Percentiles rank a stretch among this genome's conserved stretches.
phyloP scores from a whole-genome alignment of 2,797 vertebrate genomes.

The Brotula barbata region DNA sequence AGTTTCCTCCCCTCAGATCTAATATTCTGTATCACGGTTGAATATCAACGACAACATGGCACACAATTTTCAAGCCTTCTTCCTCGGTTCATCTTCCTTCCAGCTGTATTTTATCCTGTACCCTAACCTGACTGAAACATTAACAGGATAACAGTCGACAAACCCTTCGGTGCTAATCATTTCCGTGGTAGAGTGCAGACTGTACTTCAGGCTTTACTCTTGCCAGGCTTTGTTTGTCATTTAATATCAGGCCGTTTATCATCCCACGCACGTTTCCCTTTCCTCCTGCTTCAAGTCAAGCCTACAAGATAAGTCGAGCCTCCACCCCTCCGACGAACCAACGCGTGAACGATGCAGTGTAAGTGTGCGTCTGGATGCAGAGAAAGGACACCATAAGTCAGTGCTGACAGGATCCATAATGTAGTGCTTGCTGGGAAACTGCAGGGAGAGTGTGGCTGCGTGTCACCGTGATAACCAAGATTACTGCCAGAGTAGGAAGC shows the following conservation, averaged over 20 bases:
- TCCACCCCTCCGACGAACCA: no score
- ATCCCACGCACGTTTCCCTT: constrained; percentile 4
- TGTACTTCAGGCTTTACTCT: constrained; percentile 46
- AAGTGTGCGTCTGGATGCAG: constrained; percentile 10
- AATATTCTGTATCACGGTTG: no score
- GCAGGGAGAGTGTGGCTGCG: constrained; percentile 40
- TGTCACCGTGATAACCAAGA: constrained; percentile 32
- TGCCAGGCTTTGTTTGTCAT: constrained; percentile 40
- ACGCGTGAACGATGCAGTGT: no score
- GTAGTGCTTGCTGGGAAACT: constrained; percentile 23
- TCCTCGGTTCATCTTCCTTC: neutral
- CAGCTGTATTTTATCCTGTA: neutral
- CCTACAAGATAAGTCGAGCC: constrained; percentile 17
- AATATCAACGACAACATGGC: no score
- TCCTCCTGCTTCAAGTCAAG: constrained; percentile 14
- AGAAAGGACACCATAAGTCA: constrained; percentile 37
- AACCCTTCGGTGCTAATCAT: constrained; percentile 52
- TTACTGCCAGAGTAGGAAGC: constrained; percentile 32
- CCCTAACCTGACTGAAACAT: constrained; percentile 9
- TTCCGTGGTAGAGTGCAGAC: constrained; percentile 31
- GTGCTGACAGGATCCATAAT: constrained; percentile 57
- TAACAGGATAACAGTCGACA: constrained; percentile 36
- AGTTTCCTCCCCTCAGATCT: no score
- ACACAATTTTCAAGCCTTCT: no score
- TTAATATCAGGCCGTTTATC: constrained; percentile 6